Base-by-base conservation (phyloP, 2,888 invertebrate species). In the Scaptomyza reducta region DNA sequence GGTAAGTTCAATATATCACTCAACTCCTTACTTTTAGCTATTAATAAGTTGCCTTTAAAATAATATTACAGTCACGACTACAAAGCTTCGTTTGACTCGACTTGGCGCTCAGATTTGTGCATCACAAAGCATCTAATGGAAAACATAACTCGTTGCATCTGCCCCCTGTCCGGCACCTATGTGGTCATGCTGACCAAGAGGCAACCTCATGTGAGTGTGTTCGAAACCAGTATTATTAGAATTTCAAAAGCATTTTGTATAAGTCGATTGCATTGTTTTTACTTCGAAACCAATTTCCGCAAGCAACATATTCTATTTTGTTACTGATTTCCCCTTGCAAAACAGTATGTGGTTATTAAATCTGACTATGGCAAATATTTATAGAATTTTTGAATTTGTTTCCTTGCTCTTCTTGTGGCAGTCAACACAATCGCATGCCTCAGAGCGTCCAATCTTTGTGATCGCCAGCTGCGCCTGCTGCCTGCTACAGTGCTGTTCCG, bases 81-180 rank as follows among this genome's bases (percentile, higher is more conserved):
- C 62, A 90, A 90, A 69, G 92, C 93, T 11, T 92, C 92, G 22
- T 93, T 92, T 69, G 92, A 93, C 41, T 93, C 94, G 58, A 92
- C 93, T 4, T 95, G 95, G 95, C 93, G 94, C 81, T 93, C 94
- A 49, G 93, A 94, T 74, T 91, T 92, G 51, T 95, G 95, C 89
- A 92, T 92, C 18, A 93, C 93, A 11, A 91, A 92, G 76, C 91
- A 89, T 79, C 90, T 92, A 60, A 92, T 91, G 90, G 91, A 91
- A 40, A 93, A 92, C 63, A 91, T 92, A 54, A 94, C 94, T 1
- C 92, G 93, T 65, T 95, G 95, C 88, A 92, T 93, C 42, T 95
- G 95, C 79, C 93, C 94, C 6, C 92, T 92, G 61, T 92, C 93
- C n/a, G 95, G 95, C 47, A 94, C 94, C 51, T 94, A 94, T 82